Conservation (phyloP, 2,888 invertebrate species). For the Eumerus sabulonum region DNA sequence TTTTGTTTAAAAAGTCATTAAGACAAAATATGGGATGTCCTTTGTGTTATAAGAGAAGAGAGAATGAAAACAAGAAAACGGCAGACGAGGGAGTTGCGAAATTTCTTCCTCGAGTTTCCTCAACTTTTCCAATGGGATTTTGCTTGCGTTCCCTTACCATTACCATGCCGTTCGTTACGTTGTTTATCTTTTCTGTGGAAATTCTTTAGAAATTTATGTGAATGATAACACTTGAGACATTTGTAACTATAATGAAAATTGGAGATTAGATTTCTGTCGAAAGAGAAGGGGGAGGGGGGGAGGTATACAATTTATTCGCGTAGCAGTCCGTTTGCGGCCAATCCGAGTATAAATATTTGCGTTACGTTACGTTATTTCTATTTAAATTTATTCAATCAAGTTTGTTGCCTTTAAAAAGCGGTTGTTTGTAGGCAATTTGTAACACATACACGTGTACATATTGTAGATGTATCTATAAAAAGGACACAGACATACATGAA, state of each 20-base stretch:
- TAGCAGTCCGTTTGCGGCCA: too few species aligned
- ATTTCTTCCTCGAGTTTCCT: constrained; percentile 16
- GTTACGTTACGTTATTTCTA: constrained; percentile 1
- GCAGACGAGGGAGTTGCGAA: constrained; percentile 5
- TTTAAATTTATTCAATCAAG: constrained; percentile 38
- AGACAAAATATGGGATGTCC: constrained; percentile 8
- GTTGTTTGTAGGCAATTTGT: constrained; percentile 17
- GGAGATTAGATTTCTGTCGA: constrained; percentile 12
- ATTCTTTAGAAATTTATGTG: constrained; percentile 26
- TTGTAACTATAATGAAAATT: constrained; percentile 26
- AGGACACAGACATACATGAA: background rate
- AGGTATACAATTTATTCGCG: too few species aligned
- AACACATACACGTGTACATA: too few species aligned
- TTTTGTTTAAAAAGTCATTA: constrained; percentile 27
- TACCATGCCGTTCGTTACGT: background rate
- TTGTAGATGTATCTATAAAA: too few species aligned
- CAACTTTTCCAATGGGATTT: constrained; percentile 8
- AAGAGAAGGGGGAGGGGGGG: too few species aligned
- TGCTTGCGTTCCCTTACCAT: constrained; percentile 13
- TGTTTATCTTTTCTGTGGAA: constrained; percentile 20
- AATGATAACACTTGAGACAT: constrained; percentile 27
- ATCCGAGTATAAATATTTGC: too few species aligned
- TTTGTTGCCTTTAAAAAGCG: constrained; percentile 31
- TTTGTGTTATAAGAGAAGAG: background rate
- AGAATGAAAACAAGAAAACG: too few species aligned